These are phyloP conservation scores for Mactra quadrangularis DNA, from an alignment of 1,140 invertebrate species.

Conservation along the genomic window DNA sequence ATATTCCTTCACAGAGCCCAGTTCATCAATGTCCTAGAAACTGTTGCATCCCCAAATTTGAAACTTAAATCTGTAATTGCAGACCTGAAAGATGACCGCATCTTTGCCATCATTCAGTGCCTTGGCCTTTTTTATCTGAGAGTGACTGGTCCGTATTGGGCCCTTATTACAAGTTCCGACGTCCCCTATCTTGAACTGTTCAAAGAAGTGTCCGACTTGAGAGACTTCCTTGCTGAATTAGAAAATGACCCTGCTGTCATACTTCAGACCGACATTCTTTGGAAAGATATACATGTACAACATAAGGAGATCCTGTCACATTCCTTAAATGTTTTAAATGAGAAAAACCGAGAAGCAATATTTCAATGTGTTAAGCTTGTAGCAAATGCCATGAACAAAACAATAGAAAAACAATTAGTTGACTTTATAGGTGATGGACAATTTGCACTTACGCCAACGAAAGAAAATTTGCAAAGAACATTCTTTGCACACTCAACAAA, in stretches of 20 bases:
- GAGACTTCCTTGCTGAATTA: too few species aligned
- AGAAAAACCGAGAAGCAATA: neutral
- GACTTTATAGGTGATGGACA: too few species aligned
- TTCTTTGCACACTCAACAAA: too few species aligned
- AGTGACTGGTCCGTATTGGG: too few species aligned
- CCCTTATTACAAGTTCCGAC: too few species aligned
- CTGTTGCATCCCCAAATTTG: conserved; percentile 29
- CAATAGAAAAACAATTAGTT: conserved; percentile 2
- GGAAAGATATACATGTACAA: too few species aligned
- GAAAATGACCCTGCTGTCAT: conserved; percentile 2
- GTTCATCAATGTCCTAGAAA: conserved; percentile 17
- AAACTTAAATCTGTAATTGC: too few species aligned
- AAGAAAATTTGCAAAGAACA: conserved; percentile 11
- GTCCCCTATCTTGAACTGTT: conserved; percentile 11
- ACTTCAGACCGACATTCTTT: neutral
- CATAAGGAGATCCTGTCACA: neutral
- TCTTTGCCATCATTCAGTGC: too few species aligned
- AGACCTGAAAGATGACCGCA: too few species aligned
- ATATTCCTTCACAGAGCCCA: too few species aligned
- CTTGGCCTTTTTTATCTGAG: too few species aligned
- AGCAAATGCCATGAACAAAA: neutral
- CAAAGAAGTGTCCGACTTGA: too few species aligned
- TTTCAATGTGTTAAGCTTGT: neutral
- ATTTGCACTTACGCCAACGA: neutral
- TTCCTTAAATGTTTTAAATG: neutral